phyloP scores from a whole-genome alignment of 2,888 invertebrate genomes.

The Saturnia japonica region DNA sequence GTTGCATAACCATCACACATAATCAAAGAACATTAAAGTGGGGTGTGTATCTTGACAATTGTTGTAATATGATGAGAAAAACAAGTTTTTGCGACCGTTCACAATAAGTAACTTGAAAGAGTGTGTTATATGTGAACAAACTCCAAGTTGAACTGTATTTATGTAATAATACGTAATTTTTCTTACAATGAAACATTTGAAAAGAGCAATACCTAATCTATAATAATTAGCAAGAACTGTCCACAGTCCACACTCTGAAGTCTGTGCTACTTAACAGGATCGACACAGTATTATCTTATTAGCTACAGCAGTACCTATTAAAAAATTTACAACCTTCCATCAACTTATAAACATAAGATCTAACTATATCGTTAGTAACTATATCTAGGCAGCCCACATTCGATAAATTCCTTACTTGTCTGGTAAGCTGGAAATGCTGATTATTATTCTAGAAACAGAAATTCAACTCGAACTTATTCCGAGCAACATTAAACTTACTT shows the following conservation, averaged over 20 bases:
- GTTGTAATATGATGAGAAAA: conserved; percentile 61
- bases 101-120: conserved; percentile 46
- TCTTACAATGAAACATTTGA: conserved; percentile 49
- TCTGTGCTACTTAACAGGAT: not conserved
- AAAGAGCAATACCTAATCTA: not conserved
- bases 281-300: not conserved
- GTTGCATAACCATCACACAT: not conserved
- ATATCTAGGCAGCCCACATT: not conserved
- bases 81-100: conserved; percentile 58
- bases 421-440: not conserved
- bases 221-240: not conserved
- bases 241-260: not conserved
- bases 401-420: not conserved
- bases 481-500: not conserved
- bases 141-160: conserved; percentile 61
- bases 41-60: conserved; percentile 54
- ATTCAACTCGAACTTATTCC: not conserved
- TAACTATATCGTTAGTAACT: too few species aligned
- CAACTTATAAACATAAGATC: not conserved
- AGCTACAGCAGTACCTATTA: too few species aligned
- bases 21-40: conserved; percentile 61
- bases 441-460: not conserved
- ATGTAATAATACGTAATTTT: conserved; percentile 60
- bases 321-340: too few species aligned
- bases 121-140: not conserved